Percentiles rank a stretch among this genome's conserved stretches.
phyloP scores from a whole-genome alignment of 1,140 invertebrate species.

The Leptoteleia sp. region DNA sequence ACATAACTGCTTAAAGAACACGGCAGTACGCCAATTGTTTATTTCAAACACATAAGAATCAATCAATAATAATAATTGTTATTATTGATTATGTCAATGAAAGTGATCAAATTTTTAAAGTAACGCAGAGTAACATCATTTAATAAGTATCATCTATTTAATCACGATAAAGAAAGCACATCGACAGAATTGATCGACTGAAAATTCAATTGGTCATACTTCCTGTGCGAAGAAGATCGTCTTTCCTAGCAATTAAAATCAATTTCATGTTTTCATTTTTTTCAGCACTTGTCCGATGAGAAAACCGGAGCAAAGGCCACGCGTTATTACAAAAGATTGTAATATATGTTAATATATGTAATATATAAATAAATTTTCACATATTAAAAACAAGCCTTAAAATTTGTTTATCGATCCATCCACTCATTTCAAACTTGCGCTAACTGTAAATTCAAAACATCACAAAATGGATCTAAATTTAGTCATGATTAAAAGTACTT shows the following conservation, averaged over 20 bases:
- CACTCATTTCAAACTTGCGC: constrained; percentile 45
- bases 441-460: constrained; percentile 33
- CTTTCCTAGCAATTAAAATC: constrained; percentile 3
- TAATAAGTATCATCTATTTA: not conserved
- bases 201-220: constrained; percentile 6
- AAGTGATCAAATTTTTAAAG: constrained; percentile 1
- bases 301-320: constrained; percentile 69
- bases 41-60: not conserved
- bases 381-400: constrained; percentile 43
- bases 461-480: constrained; percentile 45
- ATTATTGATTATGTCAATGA: constrained; percentile 1
- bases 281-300: constrained; percentile 71
- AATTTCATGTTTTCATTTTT: constrained; percentile 33
- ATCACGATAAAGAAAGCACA: too few species aligned
- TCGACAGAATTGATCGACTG: not conserved
- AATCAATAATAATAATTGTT: constrained; percentile 3
- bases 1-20: constrained; percentile 24
- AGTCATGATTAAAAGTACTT: constrained; percentile 69
- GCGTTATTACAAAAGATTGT: constrained; percentile 74
- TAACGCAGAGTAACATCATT: not conserved
- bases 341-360: constrained; percentile 53
- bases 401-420: constrained; percentile 38
- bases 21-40: constrained; percentile 8
- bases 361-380: constrained; percentile 54
- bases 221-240: not conserved